Evolutionary conservation across 2,888 invertebrate species (phyloP).

Genomic region (Hyppa rectilinea): DNA sequence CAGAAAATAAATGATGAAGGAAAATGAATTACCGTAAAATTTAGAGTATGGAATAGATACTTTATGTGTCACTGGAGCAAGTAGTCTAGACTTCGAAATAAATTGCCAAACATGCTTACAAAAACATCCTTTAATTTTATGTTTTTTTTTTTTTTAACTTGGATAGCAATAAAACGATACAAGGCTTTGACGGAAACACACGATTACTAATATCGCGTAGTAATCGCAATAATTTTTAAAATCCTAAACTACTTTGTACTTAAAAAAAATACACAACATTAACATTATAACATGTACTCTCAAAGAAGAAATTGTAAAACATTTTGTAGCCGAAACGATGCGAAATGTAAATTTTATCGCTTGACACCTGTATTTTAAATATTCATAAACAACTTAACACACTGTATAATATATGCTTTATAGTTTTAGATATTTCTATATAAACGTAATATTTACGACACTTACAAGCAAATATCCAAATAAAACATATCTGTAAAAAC

Average conservation of each 20-base stretch:
- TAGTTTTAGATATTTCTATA: conserved; percentile 14
- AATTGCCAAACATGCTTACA: background rate
- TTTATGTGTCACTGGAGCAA: background rate
- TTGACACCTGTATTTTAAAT: conserved; percentile 45
- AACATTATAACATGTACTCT: no score
- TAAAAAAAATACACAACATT: no score
- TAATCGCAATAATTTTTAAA: no score
- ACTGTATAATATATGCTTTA: conserved; percentile 33
- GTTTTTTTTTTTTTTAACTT: background rate
- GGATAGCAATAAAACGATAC: no score
- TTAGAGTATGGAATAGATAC: background rate
- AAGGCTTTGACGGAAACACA: no score
- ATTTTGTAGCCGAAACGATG: background rate
- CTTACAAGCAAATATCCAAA: background rate
- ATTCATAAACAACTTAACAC: conserved; percentile 34
- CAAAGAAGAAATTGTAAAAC: background rate
- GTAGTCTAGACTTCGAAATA: background rate
- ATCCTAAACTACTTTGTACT: no score
- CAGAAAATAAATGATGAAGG: no score
- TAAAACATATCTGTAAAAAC: background rate
- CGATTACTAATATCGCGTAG: no score
- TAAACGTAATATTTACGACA: background rate
- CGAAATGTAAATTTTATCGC: conserved; percentile 39
- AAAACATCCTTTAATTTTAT: no score
- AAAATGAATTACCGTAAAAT: background rate